Conservation (phyloP, 2,888 invertebrate species). For the Malthinus flaveolus region DNA sequence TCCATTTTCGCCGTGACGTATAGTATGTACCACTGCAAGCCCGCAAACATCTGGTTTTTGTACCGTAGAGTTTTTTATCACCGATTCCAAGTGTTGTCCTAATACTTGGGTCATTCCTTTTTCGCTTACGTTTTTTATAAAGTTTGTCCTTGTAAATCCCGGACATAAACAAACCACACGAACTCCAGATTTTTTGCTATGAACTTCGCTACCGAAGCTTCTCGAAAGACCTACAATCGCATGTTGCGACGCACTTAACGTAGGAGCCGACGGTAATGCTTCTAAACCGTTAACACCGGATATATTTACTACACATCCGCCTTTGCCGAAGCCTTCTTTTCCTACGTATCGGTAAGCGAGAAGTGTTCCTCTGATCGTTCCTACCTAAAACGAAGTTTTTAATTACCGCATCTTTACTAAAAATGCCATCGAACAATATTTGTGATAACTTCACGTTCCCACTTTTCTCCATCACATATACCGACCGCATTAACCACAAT, state of each 20-base stretch:
- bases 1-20: constrained; percentile 44
- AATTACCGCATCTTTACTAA: not conserved
- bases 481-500: constrained; percentile 45
- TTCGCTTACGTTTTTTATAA: constrained; percentile 40
- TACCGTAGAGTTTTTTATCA: constrained; percentile 34
- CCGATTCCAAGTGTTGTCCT: constrained; percentile 34
- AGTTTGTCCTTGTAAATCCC: constrained; percentile 48
- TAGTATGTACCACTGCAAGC: constrained; percentile 43
- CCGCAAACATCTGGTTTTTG: constrained; percentile 47
- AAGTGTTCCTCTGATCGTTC: constrained; percentile 49
- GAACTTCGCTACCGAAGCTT: constrained; percentile 46
- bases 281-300: constrained; percentile 57
- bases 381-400: constrained; percentile 38
- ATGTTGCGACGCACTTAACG: constrained; percentile 54
- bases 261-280: constrained; percentile 54
- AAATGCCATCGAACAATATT: constrained; percentile 43
- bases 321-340: constrained; percentile 50
- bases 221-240: constrained; percentile 48
- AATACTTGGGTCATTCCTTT: constrained; percentile 39
- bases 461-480: constrained; percentile 46
- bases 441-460: constrained; percentile 49
- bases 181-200: constrained; percentile 46
- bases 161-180: constrained; percentile 52
- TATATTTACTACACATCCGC: constrained; percentile 60
- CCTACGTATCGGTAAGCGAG: constrained; percentile 53